These are phyloP conservation scores for Aurelia aurita DNA, from an alignment of 30 jellyfish, hydroid and myxozoan genomes.

Conservation along the genomic window DNA sequence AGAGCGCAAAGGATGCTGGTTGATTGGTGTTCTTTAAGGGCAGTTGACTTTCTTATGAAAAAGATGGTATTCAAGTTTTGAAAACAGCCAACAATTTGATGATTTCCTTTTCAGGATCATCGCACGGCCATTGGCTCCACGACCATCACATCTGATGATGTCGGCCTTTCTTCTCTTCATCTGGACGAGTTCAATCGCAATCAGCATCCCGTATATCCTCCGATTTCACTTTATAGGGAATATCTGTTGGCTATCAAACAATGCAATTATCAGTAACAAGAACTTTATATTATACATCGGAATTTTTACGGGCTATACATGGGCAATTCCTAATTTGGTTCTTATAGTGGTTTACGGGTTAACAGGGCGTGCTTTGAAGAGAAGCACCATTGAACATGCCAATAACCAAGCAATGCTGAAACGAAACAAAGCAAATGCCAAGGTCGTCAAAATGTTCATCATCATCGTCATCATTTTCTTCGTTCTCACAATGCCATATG, in stretches of 20 bases:
- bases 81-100: too few relatives aligned
- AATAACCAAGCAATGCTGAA: conserved; percentile 47
- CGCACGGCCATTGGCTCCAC: background rate
- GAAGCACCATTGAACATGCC: conserved; percentile 29
- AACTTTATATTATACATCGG: too few relatives aligned
- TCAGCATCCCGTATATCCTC: background rate
- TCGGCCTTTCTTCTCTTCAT: background rate
- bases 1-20: too few relatives aligned
- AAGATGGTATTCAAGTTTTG: too few relatives aligned
- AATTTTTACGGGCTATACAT: background rate
- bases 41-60: too few relatives aligned
- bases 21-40: too few relatives aligned
- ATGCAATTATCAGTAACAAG: too few relatives aligned
- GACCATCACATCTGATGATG: background rate
- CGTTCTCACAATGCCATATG: conserved; percentile 51
- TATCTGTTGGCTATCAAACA: too few relatives aligned
- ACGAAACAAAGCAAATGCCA: conserved; percentile 27
- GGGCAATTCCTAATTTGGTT: conserved; percentile 28
- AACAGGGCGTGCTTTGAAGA: conserved; percentile 34
- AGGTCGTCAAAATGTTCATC: conserved; percentile 40
- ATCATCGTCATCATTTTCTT: conserved; percentile 27
- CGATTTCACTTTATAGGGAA: background rate
- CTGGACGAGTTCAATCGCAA: conserved; percentile 14
- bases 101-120: background rate
- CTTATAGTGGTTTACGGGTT: conserved; percentile 17